Evolutionary conservation across 92 coral and sea anemone genomes (phyloP), one percentile per base, ranked within the genome.

Genomic region (Heliopora coerulea): DNA sequence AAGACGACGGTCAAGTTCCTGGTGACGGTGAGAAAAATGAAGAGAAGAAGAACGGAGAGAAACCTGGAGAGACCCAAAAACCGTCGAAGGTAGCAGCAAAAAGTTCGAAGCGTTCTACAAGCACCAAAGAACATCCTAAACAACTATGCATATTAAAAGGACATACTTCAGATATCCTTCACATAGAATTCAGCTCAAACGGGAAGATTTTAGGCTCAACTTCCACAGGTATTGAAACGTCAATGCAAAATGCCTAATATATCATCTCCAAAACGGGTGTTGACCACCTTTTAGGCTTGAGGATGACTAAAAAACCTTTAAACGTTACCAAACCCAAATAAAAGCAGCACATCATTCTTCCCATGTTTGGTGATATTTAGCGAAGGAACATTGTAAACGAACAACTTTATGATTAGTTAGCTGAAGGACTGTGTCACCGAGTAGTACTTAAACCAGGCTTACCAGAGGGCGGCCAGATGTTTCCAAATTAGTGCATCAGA

Each of bases 81-180:
- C 54, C 41, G 20, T 63, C 46, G 20, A 85, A 81, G 33, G 79
- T 39, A 15, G 42, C 77, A 3, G 19, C 83, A 14, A 84, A 85
- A 78, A 79, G 85, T 75, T 32, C 83, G 15, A 54, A 80, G 68
- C 61, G 83, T 54, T 33, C 58, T 30, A 72, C 33, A 3, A 63
- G 58, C 21, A 79, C 82, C 10, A 84, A 84, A 64, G 64, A 20
- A 29, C 91, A 95, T 68, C 84, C 75, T 33, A 73, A 83, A 63
- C 99, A 95, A 59, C 85, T 76, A 29, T 91, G 96, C 70, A 67
- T 88, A 56, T 79, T 95, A 21, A 95, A 95, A 72, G 99, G 99
- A 59, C 99, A 95, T 73, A 88, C 96, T 14, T 86, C 90, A 35
- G 82, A 84, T 73, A 91, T 95, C 7, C 80, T 79, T 62, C 91